Conservation (phyloP, 1,140 invertebrate genomes). For the Hypothenemus hampei region DNA sequence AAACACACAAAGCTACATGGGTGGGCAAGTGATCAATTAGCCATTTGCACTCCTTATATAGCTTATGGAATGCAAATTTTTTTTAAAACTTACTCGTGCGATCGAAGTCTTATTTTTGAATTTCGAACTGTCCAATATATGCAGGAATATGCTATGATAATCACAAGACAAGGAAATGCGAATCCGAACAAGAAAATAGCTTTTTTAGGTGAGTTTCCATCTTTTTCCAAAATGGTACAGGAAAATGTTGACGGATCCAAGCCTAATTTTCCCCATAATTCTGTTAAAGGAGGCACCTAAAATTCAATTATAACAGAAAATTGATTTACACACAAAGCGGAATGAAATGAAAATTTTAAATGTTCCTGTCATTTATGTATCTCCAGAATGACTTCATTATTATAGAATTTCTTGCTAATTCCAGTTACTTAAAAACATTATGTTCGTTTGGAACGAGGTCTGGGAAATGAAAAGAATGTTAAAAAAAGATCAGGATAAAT, state of each 20-base stretch:
- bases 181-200: slow-evolving; percentile 79
- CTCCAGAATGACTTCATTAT: no score
- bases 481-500: no score
- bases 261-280: slow-evolving; percentile 77
- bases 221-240: slow-evolving; percentile 76
- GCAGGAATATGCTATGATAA: slow-evolving; percentile 77
- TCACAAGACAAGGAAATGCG: slow-evolving; percentile 73
- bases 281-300: slow-evolving; percentile 70
- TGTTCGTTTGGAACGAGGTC: no score
- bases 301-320: no score
- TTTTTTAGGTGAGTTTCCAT: slow-evolving; percentile 77
- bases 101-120: slow-evolving; percentile 64
- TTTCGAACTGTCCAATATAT: slow-evolving; percentile 75
- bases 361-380: no score
- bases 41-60: no score
- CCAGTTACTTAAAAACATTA: no score
- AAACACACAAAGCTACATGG: slow-evolving; percentile 2
- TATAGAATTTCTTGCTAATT: no score
- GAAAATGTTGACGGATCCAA: slow-evolving; percentile 73
- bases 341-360: no score
- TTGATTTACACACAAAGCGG: no score
- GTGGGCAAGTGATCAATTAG: slow-evolving; percentile 6
- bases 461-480: no score
- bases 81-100: slow-evolving; percentile 52
- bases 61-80: no score